These are phyloP conservation scores for Ornithorhynchus anatinus DNA, from an alignment of 2,113 vertebrate species.

Conservation along the genomic window DNA sequence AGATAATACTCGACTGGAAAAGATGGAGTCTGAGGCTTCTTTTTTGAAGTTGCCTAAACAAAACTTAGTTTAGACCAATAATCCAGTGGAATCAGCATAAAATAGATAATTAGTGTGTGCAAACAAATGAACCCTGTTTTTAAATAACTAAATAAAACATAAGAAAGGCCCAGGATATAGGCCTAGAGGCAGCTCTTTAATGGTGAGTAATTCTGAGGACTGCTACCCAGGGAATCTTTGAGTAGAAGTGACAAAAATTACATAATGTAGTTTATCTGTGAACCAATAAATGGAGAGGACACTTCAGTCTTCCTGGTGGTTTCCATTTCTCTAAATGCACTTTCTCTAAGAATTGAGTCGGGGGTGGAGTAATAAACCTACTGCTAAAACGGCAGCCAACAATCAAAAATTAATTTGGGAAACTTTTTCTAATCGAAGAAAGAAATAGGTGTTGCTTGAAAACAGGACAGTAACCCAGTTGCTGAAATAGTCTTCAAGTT, in stretches of 20 bases:
- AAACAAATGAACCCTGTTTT: constrained; percentile 62
- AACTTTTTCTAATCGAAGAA: constrained; percentile 2
- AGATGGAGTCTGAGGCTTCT: constrained; percentile 66
- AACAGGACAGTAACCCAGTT: constrained; percentile 5
- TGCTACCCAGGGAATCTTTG: constrained; percentile 63
- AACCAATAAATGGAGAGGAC: constrained; percentile 49
- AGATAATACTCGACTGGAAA: constrained; percentile 72
- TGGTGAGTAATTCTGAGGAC: constrained; percentile 68
- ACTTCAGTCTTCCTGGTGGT: constrained; percentile 41
- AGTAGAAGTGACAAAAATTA: constrained; percentile 63
- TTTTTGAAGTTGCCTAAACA: constrained; percentile 69
- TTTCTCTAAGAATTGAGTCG: constrained; percentile 55
- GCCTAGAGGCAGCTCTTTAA: constrained; percentile 68
- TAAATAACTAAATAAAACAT: constrained; percentile 65
- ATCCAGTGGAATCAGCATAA: constrained; percentile 48
- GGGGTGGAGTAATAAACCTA: constrained; percentile 40
- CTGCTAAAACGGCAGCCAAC: constrained; percentile 44
- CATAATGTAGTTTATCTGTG: constrained; percentile 57
- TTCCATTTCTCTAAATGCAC: constrained; percentile 4
- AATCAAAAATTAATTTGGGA: constrained; percentile 32
- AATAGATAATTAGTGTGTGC: constrained; percentile 70
- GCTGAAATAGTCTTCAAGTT: neutral
- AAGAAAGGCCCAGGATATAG: constrained; percentile 67
- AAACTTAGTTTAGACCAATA: constrained; percentile 55
- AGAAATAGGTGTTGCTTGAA: neutral